These are phyloP conservation scores for Catharus ustulatus DNA, from an alignment of 2,797 vertebrate genomes.

Conservation along the genomic window DNA sequence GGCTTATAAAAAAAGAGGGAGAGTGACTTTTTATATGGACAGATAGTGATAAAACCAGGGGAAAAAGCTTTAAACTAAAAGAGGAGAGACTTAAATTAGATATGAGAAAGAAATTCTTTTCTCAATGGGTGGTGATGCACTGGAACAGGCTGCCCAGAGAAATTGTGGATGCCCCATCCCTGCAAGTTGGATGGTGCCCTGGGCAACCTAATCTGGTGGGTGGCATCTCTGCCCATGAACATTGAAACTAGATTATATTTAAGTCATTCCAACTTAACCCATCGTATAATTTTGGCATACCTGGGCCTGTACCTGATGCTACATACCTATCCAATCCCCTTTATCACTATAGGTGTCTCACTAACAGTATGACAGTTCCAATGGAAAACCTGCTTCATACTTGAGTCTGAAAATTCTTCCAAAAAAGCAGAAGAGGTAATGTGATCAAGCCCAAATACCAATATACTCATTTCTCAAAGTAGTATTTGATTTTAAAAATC, in stretches of 20 bases:
- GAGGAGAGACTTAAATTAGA: background rate
- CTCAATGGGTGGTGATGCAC: background rate
- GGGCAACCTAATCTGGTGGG: background rate
- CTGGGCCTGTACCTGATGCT: background rate
- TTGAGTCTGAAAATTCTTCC: background rate
- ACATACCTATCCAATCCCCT: background rate
- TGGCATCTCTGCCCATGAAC: background rate
- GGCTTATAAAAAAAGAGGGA: background rate
- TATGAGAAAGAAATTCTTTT: background rate
- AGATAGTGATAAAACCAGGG: background rate
- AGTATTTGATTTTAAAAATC: background rate
- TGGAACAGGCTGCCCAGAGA: background rate
- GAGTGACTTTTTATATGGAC: background rate
- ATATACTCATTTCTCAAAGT: background rate
- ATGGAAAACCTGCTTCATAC: background rate
- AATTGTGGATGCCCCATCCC: background rate
- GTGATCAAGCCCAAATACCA: background rate
- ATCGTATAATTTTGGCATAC: background rate
- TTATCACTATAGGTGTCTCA: fast-evolving
- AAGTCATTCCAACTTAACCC: background rate
- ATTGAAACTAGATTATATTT: background rate
- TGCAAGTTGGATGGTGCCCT: fast-evolving
- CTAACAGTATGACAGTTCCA: fast-evolving
- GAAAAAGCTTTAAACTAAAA: background rate
- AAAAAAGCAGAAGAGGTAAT: background rate